These are phyloP conservation scores for Apamea crenata DNA, from an alignment of 2,888 invertebrate species.

Conservation along the genomic window DNA sequence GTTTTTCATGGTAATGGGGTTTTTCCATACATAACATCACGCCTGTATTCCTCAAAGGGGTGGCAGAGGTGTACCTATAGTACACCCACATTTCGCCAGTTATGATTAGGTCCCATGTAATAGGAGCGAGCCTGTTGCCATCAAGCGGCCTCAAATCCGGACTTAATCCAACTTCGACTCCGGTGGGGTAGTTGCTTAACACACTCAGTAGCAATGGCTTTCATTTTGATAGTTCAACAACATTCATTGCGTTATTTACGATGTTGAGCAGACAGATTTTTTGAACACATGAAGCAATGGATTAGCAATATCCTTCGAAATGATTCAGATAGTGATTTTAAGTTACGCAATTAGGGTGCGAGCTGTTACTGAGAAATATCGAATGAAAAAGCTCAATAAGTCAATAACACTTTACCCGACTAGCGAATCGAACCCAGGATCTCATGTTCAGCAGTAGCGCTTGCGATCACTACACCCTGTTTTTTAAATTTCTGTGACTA, in stretches of 20 bases:
- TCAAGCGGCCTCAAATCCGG: background rate
- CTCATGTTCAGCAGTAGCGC: background rate
- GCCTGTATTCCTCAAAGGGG: background rate
- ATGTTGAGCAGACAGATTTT: background rate
- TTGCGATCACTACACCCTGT: too few relatives aligned
- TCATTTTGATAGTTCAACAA: background rate
- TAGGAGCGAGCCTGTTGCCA: background rate
- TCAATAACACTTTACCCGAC: background rate
- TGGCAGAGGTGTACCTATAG: background rate
- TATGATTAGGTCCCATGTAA: background rate
- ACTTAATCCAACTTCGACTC: background rate
- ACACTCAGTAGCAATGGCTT: background rate
- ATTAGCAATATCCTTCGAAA: background rate
- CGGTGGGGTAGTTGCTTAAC: background rate
- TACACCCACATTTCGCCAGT: background rate
- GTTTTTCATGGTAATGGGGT: background rate
- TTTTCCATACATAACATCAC: background rate
- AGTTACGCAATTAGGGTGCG: background rate
- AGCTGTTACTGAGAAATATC: background rate
- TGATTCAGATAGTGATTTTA: background rate
- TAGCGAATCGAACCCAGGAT: background rate
- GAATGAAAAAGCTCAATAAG: background rate
- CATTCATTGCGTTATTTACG: background rate
- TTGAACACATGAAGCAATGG: background rate
- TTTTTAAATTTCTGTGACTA: too few relatives aligned